Evolutionary conservation across 2,888 invertebrate genomes (phyloP).

Genomic region (Agrochola litura): DNA sequence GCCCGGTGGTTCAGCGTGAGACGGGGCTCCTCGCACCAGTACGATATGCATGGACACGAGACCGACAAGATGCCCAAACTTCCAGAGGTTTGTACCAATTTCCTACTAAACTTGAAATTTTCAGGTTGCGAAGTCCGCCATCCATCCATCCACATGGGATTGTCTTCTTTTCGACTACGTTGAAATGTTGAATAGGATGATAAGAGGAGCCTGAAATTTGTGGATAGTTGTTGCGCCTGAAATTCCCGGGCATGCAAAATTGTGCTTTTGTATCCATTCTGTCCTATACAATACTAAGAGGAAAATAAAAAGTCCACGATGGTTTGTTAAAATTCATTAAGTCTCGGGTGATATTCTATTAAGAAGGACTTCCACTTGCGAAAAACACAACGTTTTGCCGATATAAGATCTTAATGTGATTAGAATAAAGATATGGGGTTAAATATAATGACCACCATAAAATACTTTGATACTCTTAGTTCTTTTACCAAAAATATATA

Average conservation of each 20-base stretch:
- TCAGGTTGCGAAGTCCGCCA: not conserved
- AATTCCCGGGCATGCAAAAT: slow-evolving; percentile 32
- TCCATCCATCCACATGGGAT: not conserved
- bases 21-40: slow-evolving; percentile 95
- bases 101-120: not conserved
- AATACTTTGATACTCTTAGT: too few species aligned
- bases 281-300: not conserved
- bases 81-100: slow-evolving; percentile 92
- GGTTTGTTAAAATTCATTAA: not conserved
- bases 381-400: not conserved
- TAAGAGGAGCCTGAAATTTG: not conserved
- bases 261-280: not conserved
- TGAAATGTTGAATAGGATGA: not conserved
- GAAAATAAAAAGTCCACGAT: not conserved
- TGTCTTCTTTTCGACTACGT: not conserved
- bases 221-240: slow-evolving; percentile 13
- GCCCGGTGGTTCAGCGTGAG: slow-evolving; percentile 97
- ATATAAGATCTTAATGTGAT: slow-evolving; percentile 1
- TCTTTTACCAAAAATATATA: too few species aligned
- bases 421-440: slow-evolving; percentile 5
- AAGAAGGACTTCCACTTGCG: not conserved
- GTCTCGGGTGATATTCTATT: not conserved
- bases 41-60: slow-evolving; percentile 91
- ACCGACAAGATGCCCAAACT: slow-evolving; percentile 94
- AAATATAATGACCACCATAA: too few species aligned